Base-by-base conservation (phyloP, 2,797 vertebrate genomes). In the Periparus ater region DNA sequence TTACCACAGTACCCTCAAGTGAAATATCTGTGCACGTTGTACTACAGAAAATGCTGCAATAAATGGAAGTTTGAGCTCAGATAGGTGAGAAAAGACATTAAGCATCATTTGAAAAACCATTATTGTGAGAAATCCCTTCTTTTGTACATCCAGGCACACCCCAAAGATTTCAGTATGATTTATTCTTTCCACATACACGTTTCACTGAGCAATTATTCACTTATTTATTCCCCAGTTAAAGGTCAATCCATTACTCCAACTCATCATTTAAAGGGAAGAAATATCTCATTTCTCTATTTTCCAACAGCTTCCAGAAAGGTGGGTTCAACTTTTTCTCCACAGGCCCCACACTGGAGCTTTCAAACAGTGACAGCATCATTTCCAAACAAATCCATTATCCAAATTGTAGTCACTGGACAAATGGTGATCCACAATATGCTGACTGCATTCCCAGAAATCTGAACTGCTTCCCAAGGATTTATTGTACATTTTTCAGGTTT, bases 161-260 rank as follows among this genome's bases (percentile, higher is more conserved):
- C 79, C 54, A 77, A 73, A 67, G 8, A 40, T 88, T 92, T 78
- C 51, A 36, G 6, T 6, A 13, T 53, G 51, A 60, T 89, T 75
- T 91, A 89, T 78, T 89, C 45, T 94, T 88, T 79, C 73, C 48
- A 67, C 3, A 4, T 44, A 55, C 14, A 21, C 45, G 75, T 93
- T 91, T 83, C 62, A 38, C 55, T 21, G 60, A 75, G 70, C 32
- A 66, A 90, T 92, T 92, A 89, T 73, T 92, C 82, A 72, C 45
- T 91, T 93, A 85, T 85, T 93, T 93, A 77, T 92, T 97, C 88
- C 67, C 32, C 44, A 48, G 51, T 61, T 86, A 84, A 82, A 92
- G 87, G 42, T 90, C 76, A 92, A 67, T 67, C 62, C 79, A 73
- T 89, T 81, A 61, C 44, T 81, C 51, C 48, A 66, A 25, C 40